These are phyloP conservation scores for Okapia johnstoni DNA, from an alignment of 2,113 vertebrate species.

Conservation along the genomic window DNA sequence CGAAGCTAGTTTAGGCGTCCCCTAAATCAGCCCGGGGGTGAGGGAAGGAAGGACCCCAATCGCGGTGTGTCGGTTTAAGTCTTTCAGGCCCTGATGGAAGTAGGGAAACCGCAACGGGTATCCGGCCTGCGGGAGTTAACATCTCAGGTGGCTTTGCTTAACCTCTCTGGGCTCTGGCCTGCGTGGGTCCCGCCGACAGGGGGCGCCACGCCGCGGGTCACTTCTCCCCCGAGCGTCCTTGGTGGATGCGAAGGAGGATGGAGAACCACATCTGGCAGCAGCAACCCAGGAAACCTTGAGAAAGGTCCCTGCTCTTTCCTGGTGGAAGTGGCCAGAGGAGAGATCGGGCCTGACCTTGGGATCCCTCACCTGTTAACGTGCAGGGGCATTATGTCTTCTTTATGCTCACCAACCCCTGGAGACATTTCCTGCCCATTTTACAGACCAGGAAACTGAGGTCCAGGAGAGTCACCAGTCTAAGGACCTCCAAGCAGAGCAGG, in stretches of 20 bases:
- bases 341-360: neutral
- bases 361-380: too few relatives aligned
- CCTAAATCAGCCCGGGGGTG: neutral
- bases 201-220: neutral
- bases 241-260: fast-evolving
- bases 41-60: neutral
- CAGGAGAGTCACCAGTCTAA: fast-evolving
- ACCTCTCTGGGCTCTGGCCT: neutral
- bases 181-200: neutral
- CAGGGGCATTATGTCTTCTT: fast-evolving
- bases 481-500: neutral
- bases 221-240: neutral
- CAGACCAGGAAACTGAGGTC: neutral
- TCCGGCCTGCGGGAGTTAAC: neutral
- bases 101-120: neutral
- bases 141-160: neutral
- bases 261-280: neutral
- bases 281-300: neutral
- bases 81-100: neutral
- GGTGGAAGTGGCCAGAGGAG: neutral
- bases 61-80: neutral
- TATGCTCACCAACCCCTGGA: neutral
- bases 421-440: neutral
- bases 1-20: neutral
- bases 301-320: neutral